phyloP scores from a whole-genome alignment of 2,113 vertebrate genomes.

The Erinaceus europaeus region DNA sequence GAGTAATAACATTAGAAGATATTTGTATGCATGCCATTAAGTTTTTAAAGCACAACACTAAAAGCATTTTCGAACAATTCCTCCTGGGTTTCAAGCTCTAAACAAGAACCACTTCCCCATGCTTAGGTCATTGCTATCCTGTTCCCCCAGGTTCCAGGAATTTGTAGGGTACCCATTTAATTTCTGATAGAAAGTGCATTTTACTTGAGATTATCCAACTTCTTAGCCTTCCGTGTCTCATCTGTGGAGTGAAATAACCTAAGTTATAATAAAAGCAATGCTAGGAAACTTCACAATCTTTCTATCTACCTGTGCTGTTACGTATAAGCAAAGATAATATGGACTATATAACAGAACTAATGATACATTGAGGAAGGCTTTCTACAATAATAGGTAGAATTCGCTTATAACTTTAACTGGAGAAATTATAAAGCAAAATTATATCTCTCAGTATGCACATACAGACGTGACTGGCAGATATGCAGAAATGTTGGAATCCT shows the following conservation, averaged over 20 bases:
- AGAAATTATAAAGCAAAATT: not conserved
- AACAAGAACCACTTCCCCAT: not conserved
- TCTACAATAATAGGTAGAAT: not conserved
- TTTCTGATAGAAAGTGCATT: not conserved
- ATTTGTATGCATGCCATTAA: not conserved
- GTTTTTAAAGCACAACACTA: not conserved
- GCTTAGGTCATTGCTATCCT: not conserved
- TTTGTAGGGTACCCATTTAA: not conserved
- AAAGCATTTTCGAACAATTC: not conserved
- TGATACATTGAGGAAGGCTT: not conserved
- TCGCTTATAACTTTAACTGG: not conserved
- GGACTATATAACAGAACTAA: no score
- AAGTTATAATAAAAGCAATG: not conserved
- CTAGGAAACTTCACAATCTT: not conserved
- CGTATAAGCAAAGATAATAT: not conserved
- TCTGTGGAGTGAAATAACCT: not conserved
- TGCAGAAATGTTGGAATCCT: not conserved
- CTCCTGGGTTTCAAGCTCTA: not conserved
- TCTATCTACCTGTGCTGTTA: not conserved
- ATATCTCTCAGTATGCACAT: not conserved
- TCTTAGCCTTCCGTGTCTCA: not conserved
- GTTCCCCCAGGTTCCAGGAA: not conserved
- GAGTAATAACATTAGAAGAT: not conserved
- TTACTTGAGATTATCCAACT: not conserved
- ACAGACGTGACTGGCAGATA: not conserved